These are phyloP conservation scores for Pelusios castaneus DNA, from an alignment of 2,113 vertebrate species.

Conservation along the genomic window DNA sequence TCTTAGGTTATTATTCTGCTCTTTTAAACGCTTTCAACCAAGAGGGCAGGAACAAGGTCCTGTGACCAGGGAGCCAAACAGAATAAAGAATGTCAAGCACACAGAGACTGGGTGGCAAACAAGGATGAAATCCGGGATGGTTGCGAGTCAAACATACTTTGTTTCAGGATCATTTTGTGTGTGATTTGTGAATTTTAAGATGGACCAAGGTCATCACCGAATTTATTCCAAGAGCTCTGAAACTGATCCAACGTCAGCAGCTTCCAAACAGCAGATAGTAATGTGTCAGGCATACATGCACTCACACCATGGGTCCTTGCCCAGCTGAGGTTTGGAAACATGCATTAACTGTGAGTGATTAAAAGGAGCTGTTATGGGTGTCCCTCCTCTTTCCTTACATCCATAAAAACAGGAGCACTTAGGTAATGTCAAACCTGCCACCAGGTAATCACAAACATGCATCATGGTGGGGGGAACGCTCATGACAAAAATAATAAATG, in stretches of 20 bases:
- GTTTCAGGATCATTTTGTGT: background rate
- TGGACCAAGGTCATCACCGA: background rate
- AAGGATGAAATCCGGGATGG: background rate
- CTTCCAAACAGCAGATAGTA: background rate
- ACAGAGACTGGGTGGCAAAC: background rate
- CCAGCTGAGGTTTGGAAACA: background rate
- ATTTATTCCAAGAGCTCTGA: background rate
- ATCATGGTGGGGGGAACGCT: background rate
- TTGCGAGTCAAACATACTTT: background rate
- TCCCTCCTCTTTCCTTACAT: background rate
- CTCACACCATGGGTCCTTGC: background rate
- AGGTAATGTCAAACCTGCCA: background rate
- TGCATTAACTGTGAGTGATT: background rate
- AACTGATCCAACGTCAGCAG: background rate
- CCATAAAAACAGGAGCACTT: background rate
- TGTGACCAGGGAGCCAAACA: background rate
- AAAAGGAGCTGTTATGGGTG: background rate
- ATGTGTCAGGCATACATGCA: background rate
- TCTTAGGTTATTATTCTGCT: background rate
- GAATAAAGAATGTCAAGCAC: background rate
- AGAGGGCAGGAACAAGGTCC: background rate
- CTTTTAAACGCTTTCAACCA: background rate
- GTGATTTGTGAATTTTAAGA: background rate
- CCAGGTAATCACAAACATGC: background rate
- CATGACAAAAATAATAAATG: accelerated